phyloP scores from a whole-genome alignment of 2,888 invertebrate species.

The Tridacna crocea region DNA sequence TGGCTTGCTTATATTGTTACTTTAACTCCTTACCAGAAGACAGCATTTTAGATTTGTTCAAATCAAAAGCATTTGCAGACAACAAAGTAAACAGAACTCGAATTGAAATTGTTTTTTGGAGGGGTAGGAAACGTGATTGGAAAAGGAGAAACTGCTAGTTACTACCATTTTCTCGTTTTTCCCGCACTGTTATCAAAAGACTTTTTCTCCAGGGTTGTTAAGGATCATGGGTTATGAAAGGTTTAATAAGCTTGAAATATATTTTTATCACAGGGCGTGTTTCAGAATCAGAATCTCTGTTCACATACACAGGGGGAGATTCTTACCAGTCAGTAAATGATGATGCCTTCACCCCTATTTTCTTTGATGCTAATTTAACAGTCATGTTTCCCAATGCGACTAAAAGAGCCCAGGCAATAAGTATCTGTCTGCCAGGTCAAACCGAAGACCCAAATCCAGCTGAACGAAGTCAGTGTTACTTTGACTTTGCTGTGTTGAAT shows the following conservation, averaged over 20 bases:
- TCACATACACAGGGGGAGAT: conserved; percentile 51
- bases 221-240: no score
- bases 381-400: conserved; percentile 63
- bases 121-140: no score
- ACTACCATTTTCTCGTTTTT: no score
- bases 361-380: conserved; percentile 67
- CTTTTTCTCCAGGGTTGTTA: no score
- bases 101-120: no score
- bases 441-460: conserved; percentile 61
- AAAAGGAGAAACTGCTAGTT: no score
- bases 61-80: no score
- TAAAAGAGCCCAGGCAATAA: conserved; percentile 44
- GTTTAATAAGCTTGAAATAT: neutral
- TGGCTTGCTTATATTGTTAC: no score
- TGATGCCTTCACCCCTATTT: conserved; percentile 57
- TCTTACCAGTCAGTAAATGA: conserved; percentile 51
- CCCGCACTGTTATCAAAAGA: no score
- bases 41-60: no score
- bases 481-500: conserved; percentile 65
- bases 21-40: no score
- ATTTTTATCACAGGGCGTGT: conserved; percentile 60
- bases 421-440: conserved; percentile 46
- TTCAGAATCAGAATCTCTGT: conserved; percentile 41
- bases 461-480: conserved; percentile 64
- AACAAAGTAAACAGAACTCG: no score